Conservation (phyloP, 2,888 invertebrate genomes). For the Pyrocoelia pectoralis region DNA sequence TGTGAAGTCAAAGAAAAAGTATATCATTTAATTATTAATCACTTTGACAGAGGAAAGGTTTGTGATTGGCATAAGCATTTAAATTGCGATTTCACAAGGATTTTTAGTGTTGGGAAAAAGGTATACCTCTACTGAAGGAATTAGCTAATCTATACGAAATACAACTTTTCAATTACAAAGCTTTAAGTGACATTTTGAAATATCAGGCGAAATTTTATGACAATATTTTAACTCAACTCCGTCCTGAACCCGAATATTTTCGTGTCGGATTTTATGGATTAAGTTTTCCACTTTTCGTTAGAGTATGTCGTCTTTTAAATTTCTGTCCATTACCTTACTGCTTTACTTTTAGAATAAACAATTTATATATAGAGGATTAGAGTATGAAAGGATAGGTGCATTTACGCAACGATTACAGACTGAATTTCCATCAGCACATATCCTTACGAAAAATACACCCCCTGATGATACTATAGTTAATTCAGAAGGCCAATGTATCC, state of each 20-base stretch:
- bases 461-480: slow-evolving; percentile 88
- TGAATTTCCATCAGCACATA: slow-evolving; percentile 94
- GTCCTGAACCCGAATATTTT: slow-evolving; percentile 95
- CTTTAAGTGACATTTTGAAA: slow-evolving; percentile 83
- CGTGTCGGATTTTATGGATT: slow-evolving; percentile 94
- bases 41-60: slow-evolving; percentile 93
- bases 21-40: slow-evolving; percentile 88
- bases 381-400: slow-evolving; percentile 93
- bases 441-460: slow-evolving; percentile 89
- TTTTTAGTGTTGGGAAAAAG: slow-evolving; percentile 94
- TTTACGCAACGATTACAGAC: slow-evolving; percentile 93
- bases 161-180: slow-evolving; percentile 85
- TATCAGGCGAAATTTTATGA: slow-evolving; percentile 91
- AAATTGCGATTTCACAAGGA: background rate
- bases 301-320: too few relatives aligned
- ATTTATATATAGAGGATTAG: slow-evolving; percentile 94
- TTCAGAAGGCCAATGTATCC: slow-evolving; percentile 85
- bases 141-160: slow-evolving; percentile 87
- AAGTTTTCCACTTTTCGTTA: slow-evolving; percentile 91
- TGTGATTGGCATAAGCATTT: too few relatives aligned
- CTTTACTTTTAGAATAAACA: slow-evolving; percentile 80
- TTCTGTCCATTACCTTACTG: too few relatives aligned
- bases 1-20: slow-evolving; percentile 91
- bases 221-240: slow-evolving; percentile 85
- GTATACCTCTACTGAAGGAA: slow-evolving; percentile 90